Evolutionary conservation across 2,113 vertebrate genomes (phyloP), one percentile per base, ranked within the genome.

Genomic region (Limnothrissa miodon): DNA sequence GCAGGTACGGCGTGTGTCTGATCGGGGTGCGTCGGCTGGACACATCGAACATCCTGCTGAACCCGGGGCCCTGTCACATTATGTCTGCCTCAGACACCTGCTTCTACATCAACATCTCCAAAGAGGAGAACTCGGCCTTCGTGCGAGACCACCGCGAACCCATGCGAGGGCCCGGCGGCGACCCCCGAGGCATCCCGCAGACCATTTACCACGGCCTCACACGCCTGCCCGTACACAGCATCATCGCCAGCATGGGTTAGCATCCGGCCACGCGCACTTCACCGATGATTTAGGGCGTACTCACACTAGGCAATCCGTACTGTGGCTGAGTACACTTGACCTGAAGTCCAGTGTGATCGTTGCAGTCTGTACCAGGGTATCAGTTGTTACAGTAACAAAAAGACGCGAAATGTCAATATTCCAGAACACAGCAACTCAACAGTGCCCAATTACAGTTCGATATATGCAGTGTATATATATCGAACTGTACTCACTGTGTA

Each of bases 231-330:
- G 95, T 96, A 5, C 95, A 96, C 91, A 96, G 95, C 82, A 95
- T 96, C 87, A 95, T 96, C 46, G 95, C 95, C 91, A 96, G 95
- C 93, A 95, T 96, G 95, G 95, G 95, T 96, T 84, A 92, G 94
- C 74, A 45, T 53, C 79, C 51, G 78, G 82, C 44, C 1, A 10
- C 59, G 13, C 13, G 8, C 59, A 66, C 59, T 66, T 25, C n/a
- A 66, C 9, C 5, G 23, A 17, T 1, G 17, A 42, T 42, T n/a
- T n/a, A n/a, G n/a, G n/a, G n/a, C n/a, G n/a, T n/a, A n/a, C n/a
- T n/a, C n/a, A n/a, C n/a, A n/a, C n/a, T n/a, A n/a, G n/a, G n/a
- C n/a, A n/a, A n/a, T n/a, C n/a, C n/a, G n/a, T n/a, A n/a, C n/a
- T n/a, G n/a, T n/a, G n/a, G n/a, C n/a, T n/a, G n/a, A n/a, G n/a